Conservation (phyloP, 2,797 vertebrate genomes). For the Pipistrellus pygmaeus region DNA sequence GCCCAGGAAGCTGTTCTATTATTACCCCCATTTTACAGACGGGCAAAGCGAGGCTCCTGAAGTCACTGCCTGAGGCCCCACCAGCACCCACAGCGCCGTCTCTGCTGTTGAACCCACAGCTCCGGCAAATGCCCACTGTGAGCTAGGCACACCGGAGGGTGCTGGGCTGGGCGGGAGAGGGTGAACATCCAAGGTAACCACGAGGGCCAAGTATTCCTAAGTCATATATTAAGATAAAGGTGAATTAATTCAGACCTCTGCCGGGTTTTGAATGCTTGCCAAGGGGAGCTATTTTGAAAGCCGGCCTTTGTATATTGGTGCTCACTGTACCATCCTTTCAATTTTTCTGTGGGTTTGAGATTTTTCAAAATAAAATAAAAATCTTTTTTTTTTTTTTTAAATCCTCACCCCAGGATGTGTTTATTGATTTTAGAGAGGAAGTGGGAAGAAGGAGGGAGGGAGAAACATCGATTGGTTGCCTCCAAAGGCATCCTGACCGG, state of each 20-base stretch:
- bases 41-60: not conserved
- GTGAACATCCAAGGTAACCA: not conserved
- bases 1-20: not conserved
- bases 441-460: not conserved
- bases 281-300: constrained; percentile 58
- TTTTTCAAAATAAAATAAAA: constrained; percentile 33
- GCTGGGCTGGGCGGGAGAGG: not conserved
- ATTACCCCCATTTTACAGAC: not conserved
- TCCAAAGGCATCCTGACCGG: not conserved
- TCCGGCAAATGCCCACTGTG: not conserved
- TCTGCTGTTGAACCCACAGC: not conserved
- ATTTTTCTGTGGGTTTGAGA: constrained; percentile 56
- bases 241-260: constrained; percentile 64
- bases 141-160: no score
- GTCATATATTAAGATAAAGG: constrained; percentile 53
- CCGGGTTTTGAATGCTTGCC: constrained; percentile 64
- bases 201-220: constrained; percentile 52
- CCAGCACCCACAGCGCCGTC: not conserved
- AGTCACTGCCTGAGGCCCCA: not conserved
- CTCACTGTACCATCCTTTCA: constrained; percentile 54
- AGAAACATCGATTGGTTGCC: not conserved
- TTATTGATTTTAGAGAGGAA: not conserved
- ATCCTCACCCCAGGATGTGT: not conserved
- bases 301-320: constrained; percentile 32
- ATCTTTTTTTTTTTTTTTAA: not conserved